phyloP scores from a whole-genome alignment of 2,797 vertebrate species.

The Loris lydekkerianus region DNA sequence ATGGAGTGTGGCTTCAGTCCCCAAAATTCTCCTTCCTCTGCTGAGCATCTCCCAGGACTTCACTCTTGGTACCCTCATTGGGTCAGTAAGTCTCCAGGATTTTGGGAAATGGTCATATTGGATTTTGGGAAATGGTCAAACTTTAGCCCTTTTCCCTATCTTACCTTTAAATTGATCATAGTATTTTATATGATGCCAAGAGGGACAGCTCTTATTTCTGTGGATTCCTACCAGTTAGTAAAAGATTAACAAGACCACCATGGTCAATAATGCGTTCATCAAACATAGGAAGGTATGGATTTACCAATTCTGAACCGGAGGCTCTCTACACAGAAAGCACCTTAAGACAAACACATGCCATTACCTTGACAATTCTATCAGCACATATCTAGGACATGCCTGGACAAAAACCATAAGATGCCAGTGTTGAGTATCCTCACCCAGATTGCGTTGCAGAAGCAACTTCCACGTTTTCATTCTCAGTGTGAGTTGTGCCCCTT shows the following conservation, averaged over 20 bases:
- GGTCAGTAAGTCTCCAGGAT: too few relatives aligned
- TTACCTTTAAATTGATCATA: background rate
- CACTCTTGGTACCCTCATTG: too few relatives aligned
- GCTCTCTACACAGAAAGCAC: background rate
- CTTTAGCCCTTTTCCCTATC: too few relatives aligned
- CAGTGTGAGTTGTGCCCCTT: background rate
- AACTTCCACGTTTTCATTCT: background rate
- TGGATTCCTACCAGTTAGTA: background rate
- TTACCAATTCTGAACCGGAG: background rate
- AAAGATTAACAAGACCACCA: background rate
- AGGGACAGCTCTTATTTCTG: background rate
- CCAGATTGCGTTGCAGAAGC: background rate
- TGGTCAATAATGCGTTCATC: background rate
- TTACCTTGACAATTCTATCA: background rate
- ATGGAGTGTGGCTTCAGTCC: too few relatives aligned
- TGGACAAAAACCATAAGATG: background rate
- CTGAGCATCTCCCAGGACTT: too few relatives aligned
- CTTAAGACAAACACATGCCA: background rate
- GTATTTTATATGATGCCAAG: background rate
- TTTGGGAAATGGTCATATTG: too few relatives aligned
- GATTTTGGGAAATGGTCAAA: too few relatives aligned
- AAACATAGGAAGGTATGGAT: background rate
- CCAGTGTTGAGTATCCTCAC: background rate
- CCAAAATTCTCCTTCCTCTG: too few relatives aligned
- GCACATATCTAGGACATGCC: background rate